Evolutionary conservation across 2,113 vertebrate genomes (phyloP).

Genomic region (Oryzias woworae): DNA sequence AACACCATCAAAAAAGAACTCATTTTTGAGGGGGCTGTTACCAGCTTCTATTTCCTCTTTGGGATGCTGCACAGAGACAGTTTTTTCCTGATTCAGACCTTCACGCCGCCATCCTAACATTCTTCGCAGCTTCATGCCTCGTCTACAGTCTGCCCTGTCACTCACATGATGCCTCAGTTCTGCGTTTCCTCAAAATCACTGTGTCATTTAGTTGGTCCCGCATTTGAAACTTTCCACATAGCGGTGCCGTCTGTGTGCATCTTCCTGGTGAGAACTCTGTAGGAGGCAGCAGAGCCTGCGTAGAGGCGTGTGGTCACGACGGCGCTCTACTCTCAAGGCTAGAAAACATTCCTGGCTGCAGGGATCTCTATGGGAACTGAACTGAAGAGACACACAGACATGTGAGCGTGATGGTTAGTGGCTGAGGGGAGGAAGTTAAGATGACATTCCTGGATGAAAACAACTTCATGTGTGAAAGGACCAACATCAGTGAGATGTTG

Average conservation of each 20-base stretch:
- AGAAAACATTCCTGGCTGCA: constrained; percentile 32
- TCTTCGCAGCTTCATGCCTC: constrained; percentile 39
- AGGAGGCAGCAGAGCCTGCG: constrained; percentile 51
- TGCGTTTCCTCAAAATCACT: constrained; percentile 8
- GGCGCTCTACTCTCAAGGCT: constrained; percentile 21
- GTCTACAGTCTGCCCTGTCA: constrained; percentile 27
- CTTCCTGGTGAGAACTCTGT: constrained; percentile 53
- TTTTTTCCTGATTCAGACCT: constrained; percentile 16
- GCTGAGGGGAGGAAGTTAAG: constrained; percentile 40
- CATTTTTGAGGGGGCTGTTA: constrained; percentile 14
- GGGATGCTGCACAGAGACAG: constrained; percentile 31
- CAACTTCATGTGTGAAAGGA: constrained; percentile 24
- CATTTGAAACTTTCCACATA: constrained; percentile 40
- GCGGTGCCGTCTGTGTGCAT: constrained; percentile 32
- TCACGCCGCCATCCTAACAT: constrained; percentile 18
- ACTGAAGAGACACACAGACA: constrained; percentile 28
- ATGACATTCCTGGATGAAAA: constrained; percentile 32
- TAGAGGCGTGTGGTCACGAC: constrained; percentile 46
- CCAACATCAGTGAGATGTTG: background rate
- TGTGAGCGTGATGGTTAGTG: constrained; percentile 38
- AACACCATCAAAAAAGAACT: background rate
- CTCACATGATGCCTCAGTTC: constrained; percentile 23
- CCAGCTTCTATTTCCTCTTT: constrained; percentile 32
- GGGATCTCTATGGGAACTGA: constrained; percentile 44
- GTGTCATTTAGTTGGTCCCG: constrained; percentile 47